Evolutionary conservation across 1,140 invertebrate species (phyloP).

Genomic region (Bombus pascuorum): DNA sequence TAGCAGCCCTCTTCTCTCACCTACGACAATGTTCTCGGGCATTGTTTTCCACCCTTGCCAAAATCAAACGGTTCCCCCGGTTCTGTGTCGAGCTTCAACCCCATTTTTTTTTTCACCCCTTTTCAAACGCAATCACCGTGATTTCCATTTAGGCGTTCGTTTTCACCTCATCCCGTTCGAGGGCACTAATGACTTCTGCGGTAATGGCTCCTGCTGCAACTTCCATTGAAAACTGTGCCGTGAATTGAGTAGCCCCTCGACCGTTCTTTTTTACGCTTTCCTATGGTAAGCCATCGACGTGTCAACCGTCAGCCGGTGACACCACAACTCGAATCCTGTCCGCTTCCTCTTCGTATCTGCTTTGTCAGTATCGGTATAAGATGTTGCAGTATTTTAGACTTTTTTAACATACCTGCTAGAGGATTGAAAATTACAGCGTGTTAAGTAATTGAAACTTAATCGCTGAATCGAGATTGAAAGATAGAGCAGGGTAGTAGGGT

Average conservation of each 20-base stretch:
- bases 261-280: conserved; percentile 32
- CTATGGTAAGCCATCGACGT: not conserved
- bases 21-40: conserved; percentile 54
- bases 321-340: not conserved
- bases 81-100: conserved; percentile 3
- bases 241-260: conserved; percentile 45
- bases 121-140: conserved; percentile 54
- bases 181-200: conserved; percentile 48
- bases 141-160: conserved; percentile 59
- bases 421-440: not conserved
- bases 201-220: conserved; percentile 39
- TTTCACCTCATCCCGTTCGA: conserved; percentile 43
- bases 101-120: conserved; percentile 10
- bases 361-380: not conserved
- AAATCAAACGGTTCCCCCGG: conserved; percentile 49
- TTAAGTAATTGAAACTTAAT: conserved; percentile 36
- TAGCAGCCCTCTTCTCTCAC: conserved; percentile 54
- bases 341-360: too few species aligned
- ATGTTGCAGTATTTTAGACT: not conserved
- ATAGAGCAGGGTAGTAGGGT: not conserved
- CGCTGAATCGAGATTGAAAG: conserved; percentile 5
- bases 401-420: not conserved
- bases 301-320: not conserved
- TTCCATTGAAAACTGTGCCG: conserved; percentile 45
- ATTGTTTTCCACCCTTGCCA: conserved; percentile 54